Percentiles rank a stretch among this genome's conserved stretches.
Conservation (phyloP, 2,797 vertebrate species). For the Hapalemur alaotrensis region DNA sequence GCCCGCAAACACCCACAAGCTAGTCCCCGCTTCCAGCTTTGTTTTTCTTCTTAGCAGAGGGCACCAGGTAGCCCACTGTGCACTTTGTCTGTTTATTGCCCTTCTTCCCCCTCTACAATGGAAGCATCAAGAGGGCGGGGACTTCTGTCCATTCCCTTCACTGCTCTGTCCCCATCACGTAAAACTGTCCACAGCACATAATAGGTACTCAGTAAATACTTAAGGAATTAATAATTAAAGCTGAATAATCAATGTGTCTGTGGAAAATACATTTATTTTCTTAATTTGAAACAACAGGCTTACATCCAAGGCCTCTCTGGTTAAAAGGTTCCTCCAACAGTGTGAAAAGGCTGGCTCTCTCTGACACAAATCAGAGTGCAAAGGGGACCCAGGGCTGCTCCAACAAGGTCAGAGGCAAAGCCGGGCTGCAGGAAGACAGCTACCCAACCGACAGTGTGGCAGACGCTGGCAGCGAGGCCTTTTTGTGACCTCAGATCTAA, state of each 20-base stretch:
- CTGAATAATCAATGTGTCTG: neutral
- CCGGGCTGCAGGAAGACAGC: neutral
- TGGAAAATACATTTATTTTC: neutral
- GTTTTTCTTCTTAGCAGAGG: neutral
- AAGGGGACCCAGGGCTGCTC: neutral
- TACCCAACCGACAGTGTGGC: neutral
- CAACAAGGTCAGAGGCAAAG: constrained; percentile 36
- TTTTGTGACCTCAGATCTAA: neutral
- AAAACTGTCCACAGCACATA: neutral
- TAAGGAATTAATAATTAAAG: neutral
- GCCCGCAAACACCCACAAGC: neutral
- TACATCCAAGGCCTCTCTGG: neutral
- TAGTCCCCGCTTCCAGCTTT: neutral
- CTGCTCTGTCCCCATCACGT: no score
- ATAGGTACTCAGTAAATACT: neutral
- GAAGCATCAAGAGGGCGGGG: neutral
- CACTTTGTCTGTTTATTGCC: neutral
- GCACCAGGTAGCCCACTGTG: neutral
- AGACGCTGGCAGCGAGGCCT: neutral
- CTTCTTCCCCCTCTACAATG: neutral
- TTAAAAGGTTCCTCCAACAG: neutral
- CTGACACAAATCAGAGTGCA: neutral
- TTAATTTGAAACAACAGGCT: constrained; percentile 1
- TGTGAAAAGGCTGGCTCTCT: neutral
- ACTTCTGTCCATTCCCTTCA: neutral